Base-by-base conservation (phyloP, 2,113 vertebrate species). In the Ceyx margarethae region DNA sequence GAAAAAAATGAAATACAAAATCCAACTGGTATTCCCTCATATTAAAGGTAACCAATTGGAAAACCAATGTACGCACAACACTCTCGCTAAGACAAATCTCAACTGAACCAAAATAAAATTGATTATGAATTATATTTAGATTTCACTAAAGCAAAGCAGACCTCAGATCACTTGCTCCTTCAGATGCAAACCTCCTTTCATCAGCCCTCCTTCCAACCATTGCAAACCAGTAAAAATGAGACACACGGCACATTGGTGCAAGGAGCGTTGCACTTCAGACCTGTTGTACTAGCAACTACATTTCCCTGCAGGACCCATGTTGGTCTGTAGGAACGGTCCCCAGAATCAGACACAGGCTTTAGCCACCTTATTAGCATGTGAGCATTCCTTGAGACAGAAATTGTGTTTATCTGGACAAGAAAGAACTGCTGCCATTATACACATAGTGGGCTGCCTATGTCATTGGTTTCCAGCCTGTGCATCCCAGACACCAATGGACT, bases 161-260 rank as follows among this genome's bases (percentile, higher is more conserved):
- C n/a, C 8, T 84, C 60, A 64, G 45, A 73, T 31, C 64, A 87
- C 71, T 68, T 58, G 17, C 8, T 85, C 21, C 31, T 50, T 81
- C 26, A 45, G 40, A 42, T 13, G 51, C 51, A 80, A 48, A 43
- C 15, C 25, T 71, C 16, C 17, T 43, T 65, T 61, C 26, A 51
- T n/a, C 21, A 77, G 16, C 12, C 25, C 13, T 51, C 25, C 25
- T 42, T 26, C 28, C 23, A 53, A 11, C 4, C 53, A 77, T 1
- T 25, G 56, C n/a, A 81, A 67, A 58, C 5, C 0, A 1, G 16
- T 64, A 57, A 53, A 72, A 75, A 58, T 9, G 10, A 71, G 74
- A 53, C 18, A 26, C 56, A 43, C 0, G 1, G 1, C 15, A 74
- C 58, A 20, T 67, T 0, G 0, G 33, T 25, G 77, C 42, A 84